A percentile compares a stretch with the other conserved stretches of the same genome.
These are phyloP conservation scores for Bombus affinis DNA, from an alignment of 1,140 invertebrate genomes.

Conservation along the genomic window DNA sequence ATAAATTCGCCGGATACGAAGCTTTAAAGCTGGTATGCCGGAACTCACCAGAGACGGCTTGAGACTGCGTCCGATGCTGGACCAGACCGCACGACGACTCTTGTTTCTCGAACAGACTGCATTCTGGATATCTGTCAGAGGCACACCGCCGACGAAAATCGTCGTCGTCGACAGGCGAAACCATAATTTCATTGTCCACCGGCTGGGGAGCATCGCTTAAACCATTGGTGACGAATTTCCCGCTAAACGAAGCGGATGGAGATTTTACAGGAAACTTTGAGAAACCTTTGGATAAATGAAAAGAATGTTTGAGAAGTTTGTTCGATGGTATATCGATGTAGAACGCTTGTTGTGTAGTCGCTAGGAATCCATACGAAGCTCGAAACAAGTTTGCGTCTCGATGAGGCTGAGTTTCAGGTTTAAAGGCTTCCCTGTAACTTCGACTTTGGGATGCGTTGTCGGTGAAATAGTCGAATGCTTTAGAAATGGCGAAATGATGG, in stretches of 20 bases:
- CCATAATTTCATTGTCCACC: constrained; percentile 33
- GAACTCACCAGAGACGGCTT: not conserved
- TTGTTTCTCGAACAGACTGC: constrained; percentile 42
- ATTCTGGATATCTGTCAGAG: constrained; percentile 27
- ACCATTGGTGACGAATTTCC: not conserved
- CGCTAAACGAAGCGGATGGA: not conserved
- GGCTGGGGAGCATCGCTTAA: not conserved
- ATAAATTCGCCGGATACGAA: constrained; percentile 16
- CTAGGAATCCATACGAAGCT: constrained; percentile 4
- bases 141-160: constrained; percentile 37
- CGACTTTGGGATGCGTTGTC: not conserved
- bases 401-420: not conserved
- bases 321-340: too few relatives aligned
- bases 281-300: not conserved
- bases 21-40: constrained; percentile 20
- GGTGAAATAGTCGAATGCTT: too few relatives aligned
- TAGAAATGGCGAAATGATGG: not conserved
- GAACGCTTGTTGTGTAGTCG: not conserved
- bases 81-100: constrained; percentile 33
- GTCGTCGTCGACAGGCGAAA: constrained; percentile 15
- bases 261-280: too few relatives aligned
- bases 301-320: not conserved
- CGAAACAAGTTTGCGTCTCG: constrained; percentile 2
- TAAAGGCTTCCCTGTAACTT: constrained; percentile 1
- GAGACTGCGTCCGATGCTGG: constrained; percentile 37